A percentile compares a stretch with the other conserved stretches of the same genome.
phyloP scores from a whole-genome alignment of 2,888 invertebrate species.

The Pecten maximus region DNA sequence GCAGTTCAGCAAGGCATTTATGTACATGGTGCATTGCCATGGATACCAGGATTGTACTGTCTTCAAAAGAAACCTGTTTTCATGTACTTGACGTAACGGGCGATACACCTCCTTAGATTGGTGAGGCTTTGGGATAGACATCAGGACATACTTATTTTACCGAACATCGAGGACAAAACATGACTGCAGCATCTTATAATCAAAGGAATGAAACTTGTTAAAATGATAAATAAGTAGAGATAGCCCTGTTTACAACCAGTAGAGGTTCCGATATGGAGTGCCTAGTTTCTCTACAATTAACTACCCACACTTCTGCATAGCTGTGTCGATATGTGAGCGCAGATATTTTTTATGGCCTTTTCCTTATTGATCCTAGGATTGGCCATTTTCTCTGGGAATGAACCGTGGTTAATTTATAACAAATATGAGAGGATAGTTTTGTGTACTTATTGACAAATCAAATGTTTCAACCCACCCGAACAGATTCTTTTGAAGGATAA shows the following conservation, averaged over 20 bases:
- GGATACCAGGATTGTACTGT: neutral
- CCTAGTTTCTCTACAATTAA: neutral
- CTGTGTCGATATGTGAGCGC: neutral
- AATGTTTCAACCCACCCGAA: neutral
- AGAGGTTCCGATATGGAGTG: neutral
- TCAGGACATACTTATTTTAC: neutral
- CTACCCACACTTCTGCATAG: neutral
- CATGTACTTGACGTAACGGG: neutral
- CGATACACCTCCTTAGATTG: neutral
- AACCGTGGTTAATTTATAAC: neutral
- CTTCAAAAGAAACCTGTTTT: constrained; percentile 29
- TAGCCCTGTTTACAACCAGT: neutral
- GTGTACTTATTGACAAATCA: neutral
- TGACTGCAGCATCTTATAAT: neutral
- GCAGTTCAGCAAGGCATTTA: neutral
- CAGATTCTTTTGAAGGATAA: neutral
- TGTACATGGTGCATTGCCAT: neutral
- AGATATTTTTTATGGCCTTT: constrained; percentile 28
- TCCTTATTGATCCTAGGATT: neutral
- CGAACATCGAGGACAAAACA: neutral
- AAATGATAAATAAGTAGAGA: neutral
- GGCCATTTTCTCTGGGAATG: neutral
- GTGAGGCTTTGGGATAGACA: neutral
- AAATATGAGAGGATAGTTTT: constrained; percentile 18
- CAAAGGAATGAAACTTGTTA: neutral